Conservation (phyloP, 2,888 invertebrate species). For the Oscheius sp. region DNA sequence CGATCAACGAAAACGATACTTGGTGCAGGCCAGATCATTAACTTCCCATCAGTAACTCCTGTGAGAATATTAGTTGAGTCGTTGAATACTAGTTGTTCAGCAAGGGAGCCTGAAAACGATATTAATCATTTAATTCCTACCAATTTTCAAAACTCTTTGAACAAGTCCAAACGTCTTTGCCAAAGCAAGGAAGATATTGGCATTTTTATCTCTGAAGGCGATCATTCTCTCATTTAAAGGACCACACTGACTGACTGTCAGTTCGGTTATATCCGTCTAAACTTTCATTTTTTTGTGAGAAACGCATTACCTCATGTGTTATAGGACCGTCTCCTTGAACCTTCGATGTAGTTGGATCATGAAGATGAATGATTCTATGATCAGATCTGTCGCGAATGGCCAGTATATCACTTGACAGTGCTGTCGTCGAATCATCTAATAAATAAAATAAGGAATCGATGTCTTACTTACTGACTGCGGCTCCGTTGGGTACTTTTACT, state of each 20-base stretch:
- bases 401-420: conserved; percentile 86
- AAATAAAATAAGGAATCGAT: background rate
- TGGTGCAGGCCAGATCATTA: conserved; percentile 80
- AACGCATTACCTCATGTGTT: conserved; percentile 76
- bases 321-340: conserved; percentile 81
- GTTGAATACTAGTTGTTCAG: conserved; percentile 79
- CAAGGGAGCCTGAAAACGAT: conserved; percentile 76
- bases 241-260: conserved; percentile 85
- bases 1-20: conserved; percentile 80
- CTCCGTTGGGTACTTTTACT: conserved; percentile 80
- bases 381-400: conserved; percentile 87
- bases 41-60: conserved; percentile 79
- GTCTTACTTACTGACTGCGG: conserved; percentile 29
- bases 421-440: conserved; percentile 74
- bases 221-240: conserved; percentile 82
- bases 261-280: conserved; percentile 80
- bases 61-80: conserved; percentile 77
- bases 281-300: conserved; percentile 9
- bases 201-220: conserved; percentile 80
- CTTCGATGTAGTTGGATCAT: conserved; percentile 83
- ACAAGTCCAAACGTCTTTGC: conserved; percentile 79
- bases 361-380: conserved; percentile 80
- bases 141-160: conserved; percentile 80
- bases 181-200: conserved; percentile 72
- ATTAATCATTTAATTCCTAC: conserved; percentile 72